Percentiles rank a stretch among this genome's conserved stretches.
These are phyloP conservation scores for Vimba vimba DNA, from an alignment of 2,113 vertebrate genomes.

Conservation along the genomic window DNA sequence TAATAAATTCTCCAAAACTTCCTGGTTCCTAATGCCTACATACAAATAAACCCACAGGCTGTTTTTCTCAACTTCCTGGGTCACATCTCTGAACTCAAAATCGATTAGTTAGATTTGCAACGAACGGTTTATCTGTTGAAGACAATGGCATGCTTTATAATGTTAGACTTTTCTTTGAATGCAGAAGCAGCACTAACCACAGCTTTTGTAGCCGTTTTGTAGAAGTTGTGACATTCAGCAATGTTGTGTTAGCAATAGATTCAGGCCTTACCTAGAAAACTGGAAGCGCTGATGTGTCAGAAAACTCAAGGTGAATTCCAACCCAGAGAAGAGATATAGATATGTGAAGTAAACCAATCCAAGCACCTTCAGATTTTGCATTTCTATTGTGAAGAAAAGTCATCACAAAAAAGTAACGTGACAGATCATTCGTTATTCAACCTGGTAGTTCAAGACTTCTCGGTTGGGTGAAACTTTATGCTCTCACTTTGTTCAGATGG, in stretches of 20 bases:
- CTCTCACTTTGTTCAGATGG: constrained; percentile 76
- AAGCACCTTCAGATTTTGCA: constrained; percentile 81
- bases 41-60: background rate
- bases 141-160: background rate
- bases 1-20: background rate
- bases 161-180: background rate
- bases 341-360: constrained; percentile 92
- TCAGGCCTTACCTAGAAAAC: constrained; percentile 85
- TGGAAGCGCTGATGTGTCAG: constrained; percentile 94
- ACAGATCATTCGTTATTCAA: background rate
- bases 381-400: constrained; percentile 69
- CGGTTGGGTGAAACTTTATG: background rate
- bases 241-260: background rate
- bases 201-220: background rate
- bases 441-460: too few relatives aligned
- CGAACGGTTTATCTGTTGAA: background rate
- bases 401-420: background rate
- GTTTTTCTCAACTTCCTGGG: background rate
- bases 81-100: constrained; percentile 8
- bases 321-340: constrained; percentile 94
- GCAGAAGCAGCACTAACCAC: background rate
- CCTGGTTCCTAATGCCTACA: background rate
- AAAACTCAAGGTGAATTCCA: constrained; percentile 94
- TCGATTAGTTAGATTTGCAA: background rate
- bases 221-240: background rate